Evolutionary conservation across 2,797 vertebrate species (phyloP).

Genomic region (Trematomus bernacchii): DNA sequence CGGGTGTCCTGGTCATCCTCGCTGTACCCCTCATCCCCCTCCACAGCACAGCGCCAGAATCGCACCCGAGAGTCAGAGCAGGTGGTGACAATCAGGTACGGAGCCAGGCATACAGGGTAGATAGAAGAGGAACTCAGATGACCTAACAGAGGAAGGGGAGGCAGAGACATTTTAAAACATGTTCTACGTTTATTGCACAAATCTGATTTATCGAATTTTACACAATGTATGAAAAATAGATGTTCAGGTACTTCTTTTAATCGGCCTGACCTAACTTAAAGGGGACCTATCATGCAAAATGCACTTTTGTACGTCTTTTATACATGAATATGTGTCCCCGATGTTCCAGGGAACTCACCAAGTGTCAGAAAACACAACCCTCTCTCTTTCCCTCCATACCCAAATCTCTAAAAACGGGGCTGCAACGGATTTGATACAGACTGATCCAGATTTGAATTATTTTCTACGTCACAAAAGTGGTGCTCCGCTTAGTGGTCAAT

Average conservation of each 20-base stretch:
- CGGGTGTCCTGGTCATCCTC: conserved; percentile 80
- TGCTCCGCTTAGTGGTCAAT: too few relatives aligned
- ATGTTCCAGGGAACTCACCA: too few relatives aligned
- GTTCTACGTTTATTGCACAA: background rate
- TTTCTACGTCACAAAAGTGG: too few relatives aligned
- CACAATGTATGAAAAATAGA: background rate
- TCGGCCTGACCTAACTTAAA: background rate
- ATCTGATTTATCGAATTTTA: background rate
- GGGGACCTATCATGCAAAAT: too few relatives aligned
- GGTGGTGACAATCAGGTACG: conserved; percentile 96
- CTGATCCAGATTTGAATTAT: too few relatives aligned
- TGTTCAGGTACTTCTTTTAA: background rate
- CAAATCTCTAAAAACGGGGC: too few relatives aligned
- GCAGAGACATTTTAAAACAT: background rate
- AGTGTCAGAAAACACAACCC: too few relatives aligned
- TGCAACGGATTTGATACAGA: too few relatives aligned
- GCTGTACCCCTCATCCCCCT: conserved; percentile 71
- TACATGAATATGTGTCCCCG: too few relatives aligned
- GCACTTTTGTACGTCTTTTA: too few relatives aligned
- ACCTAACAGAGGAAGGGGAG: conserved; percentile 78
- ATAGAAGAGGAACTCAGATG: conserved; percentile 99
- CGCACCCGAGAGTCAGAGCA: conserved; percentile 96
- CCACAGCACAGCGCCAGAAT: conserved; percentile 94
- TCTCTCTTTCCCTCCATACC: too few relatives aligned
- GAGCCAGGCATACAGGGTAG: conserved; percentile 98